phyloP scores from a whole-genome alignment of 2,113 vertebrate species.

The Emydocephalus ijimae region DNA sequence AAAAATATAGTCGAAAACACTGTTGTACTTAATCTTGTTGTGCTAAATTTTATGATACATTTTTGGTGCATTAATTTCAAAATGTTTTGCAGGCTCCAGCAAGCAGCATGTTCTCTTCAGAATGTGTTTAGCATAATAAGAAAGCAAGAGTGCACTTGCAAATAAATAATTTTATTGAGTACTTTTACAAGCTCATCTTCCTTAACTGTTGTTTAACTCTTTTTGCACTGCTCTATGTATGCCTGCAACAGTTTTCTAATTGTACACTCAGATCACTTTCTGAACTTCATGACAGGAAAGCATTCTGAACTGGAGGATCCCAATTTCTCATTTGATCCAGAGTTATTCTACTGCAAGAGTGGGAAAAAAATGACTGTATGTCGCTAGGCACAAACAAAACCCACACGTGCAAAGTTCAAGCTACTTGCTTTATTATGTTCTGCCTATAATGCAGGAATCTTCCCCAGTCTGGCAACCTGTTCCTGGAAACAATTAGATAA shows the following conservation, averaged over 20 bases:
- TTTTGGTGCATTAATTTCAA: not conserved
- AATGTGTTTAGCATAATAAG: not conserved
- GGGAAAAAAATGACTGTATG: not conserved
- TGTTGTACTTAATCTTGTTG: not conserved
- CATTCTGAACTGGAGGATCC: not conserved
- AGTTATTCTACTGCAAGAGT: not conserved
- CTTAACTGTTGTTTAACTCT: not conserved
- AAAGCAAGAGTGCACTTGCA: not conserved
- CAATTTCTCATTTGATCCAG: not conserved
- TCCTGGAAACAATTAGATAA: not conserved
- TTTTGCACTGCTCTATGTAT: not conserved
- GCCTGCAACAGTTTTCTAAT: too few species aligned
- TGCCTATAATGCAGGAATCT: not conserved
- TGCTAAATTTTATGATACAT: not conserved
- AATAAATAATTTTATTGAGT: not conserved
- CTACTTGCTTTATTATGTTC: not conserved
- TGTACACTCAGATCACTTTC: not conserved
- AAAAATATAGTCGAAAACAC: not conserved
- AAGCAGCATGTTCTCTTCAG: not conserved
- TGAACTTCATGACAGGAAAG: not conserved
- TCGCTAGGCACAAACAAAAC: not conserved
- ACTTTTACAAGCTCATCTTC: not conserved
- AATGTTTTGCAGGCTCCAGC: not conserved
- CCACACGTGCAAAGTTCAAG: not conserved
- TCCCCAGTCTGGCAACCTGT: not conserved